phyloP scores from a whole-genome alignment of 2,888 invertebrate genomes.

The Notodonta ziczac region DNA sequence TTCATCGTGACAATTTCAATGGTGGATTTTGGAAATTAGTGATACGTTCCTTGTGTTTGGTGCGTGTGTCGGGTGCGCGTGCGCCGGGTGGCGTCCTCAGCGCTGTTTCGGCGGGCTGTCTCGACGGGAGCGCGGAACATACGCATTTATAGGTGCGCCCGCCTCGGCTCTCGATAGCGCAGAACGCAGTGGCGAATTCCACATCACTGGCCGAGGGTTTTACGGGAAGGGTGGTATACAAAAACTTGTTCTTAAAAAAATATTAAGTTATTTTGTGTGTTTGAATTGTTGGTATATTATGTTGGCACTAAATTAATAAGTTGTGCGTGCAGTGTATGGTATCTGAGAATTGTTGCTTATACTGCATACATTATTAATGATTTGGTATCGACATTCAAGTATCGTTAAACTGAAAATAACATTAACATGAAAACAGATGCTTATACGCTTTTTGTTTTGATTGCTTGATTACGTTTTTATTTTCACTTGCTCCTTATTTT shows the following conservation, averaged over 20 bases:
- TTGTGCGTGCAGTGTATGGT: too few relatives aligned
- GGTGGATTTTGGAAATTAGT: slow-evolving; percentile 4
- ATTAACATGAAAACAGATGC: too few relatives aligned
- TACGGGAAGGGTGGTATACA: background rate
- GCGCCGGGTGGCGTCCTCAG: slow-evolving; percentile 59
- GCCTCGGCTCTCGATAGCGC: slow-evolving; percentile 47
- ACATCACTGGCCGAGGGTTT: slow-evolving; percentile 7
- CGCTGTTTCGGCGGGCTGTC: slow-evolving; percentile 70
- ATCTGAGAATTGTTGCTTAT: too few relatives aligned
- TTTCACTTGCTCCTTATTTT: too few relatives aligned
- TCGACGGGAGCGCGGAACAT: slow-evolving; percentile 55
- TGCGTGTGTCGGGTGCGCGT: slow-evolving; percentile 51
- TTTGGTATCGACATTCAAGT: too few relatives aligned
- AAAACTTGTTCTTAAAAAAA: background rate
- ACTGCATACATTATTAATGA: too few relatives aligned
- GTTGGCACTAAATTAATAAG: too few relatives aligned
- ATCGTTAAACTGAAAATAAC: too few relatives aligned
- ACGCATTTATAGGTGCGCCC: slow-evolving; percentile 71
- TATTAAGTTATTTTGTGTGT: background rate
- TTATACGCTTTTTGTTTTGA: too few relatives aligned
- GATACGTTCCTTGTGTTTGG: slow-evolving; percentile 5
- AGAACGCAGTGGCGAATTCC: slow-evolving; percentile 40
- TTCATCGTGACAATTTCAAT: slow-evolving; percentile 62
- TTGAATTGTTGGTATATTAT: too few relatives aligned
- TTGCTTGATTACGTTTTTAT: too few relatives aligned